Conservation (phyloP, 2,888 invertebrate species). For the Phaedon cochleariae region DNA sequence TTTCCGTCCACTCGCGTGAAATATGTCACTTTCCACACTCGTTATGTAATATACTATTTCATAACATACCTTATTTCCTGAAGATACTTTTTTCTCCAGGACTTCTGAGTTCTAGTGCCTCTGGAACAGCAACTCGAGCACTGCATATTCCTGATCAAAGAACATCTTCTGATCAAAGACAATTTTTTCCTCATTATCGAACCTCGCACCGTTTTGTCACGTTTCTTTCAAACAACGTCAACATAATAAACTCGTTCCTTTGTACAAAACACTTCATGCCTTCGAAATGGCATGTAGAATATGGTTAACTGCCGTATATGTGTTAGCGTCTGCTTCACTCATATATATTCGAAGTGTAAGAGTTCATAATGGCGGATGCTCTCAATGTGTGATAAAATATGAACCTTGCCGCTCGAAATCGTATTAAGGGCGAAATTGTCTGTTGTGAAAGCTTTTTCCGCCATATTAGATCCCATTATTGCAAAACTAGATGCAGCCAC, state of each 20-base stretch:
- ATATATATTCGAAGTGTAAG: background rate
- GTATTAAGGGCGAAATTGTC: background rate
- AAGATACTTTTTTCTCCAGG: too few relatives aligned
- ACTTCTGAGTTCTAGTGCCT: too few relatives aligned
- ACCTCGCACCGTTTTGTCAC: background rate
- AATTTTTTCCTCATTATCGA: background rate
- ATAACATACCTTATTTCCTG: too few relatives aligned
- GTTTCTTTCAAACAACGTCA: background rate
- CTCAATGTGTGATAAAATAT: background rate
- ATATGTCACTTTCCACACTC: too few relatives aligned
- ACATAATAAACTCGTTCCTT: background rate
- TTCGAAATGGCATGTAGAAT: background rate
- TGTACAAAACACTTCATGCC: conserved; percentile 1
- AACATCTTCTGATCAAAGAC: too few relatives aligned
- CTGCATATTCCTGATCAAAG: background rate
- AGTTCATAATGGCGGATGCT: background rate
- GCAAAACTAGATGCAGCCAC: conserved; percentile 37
- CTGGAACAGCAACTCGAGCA: background rate
- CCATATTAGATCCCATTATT: background rate
- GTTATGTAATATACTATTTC: too few relatives aligned
- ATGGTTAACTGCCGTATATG: background rate
- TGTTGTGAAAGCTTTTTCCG: background rate
- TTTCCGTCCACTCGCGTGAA: too few relatives aligned
- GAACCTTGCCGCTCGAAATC: background rate
- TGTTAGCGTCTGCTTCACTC: background rate